Base-by-base conservation (phyloP, 2,113 vertebrate species). In the Anser cygnoides region DNA sequence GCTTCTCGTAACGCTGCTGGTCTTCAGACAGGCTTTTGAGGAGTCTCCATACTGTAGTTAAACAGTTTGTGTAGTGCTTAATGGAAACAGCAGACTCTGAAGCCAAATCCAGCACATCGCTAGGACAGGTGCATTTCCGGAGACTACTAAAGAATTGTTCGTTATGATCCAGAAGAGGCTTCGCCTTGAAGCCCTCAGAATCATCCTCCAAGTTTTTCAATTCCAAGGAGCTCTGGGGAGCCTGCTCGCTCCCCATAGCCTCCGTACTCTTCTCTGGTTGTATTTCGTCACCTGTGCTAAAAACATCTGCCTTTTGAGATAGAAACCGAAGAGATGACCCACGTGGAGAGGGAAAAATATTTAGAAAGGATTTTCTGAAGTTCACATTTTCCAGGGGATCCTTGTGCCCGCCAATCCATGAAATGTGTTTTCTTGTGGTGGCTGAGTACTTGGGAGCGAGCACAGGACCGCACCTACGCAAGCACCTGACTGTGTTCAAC, bases 81-180 rank as follows among this genome's bases (percentile, higher is more conserved):
- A 19, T 9, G 2, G 97, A 96, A 63, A 96, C 22, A 0, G 97
- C 75, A 15, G 78, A 92, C 52, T 91, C 68, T 1, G 82, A 39
- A 75, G 96, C 96, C 46, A 97, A 58, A 79, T 99, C 99, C 35
- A 99, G 92, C 9, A 98, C 98, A 1, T 99, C 99, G 2, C 97
- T 97, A 1, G 98, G 98, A 23, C 98, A 99, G 65, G 61, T 46
- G 37, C 98, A 99, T 2, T 73, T 91, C 46, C 10, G 41, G 62
- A 99, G 97, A 6, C 84, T 91, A 13, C 57, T 52, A 7, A 66
- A n/a, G 94, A 98, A 98, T 0, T 54, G 41, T 3, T 77, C 58
- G 3, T 2, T 46, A 0, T 1, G 13, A 96, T 13, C 97, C 46
- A 9, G 39, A n/a, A 11, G 33, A 0, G 0, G 68, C 37, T 54